Evolutionary conservation across 2,113 vertebrate species (phyloP), one percentile per base, ranked within the genome.

Genomic region (Callopanchax toddi): DNA sequence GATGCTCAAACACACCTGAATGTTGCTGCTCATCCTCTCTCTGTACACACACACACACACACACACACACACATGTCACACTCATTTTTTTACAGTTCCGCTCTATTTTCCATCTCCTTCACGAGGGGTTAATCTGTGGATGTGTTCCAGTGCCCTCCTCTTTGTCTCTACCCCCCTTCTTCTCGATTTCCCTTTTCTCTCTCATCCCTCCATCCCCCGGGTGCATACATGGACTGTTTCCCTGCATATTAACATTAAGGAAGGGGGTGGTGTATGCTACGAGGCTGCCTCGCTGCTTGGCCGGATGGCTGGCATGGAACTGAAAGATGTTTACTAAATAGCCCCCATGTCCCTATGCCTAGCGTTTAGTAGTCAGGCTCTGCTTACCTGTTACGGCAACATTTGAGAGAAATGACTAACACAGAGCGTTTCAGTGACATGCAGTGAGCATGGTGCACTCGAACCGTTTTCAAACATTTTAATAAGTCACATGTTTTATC

Each of bases 81-180:
- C 36, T 52, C 70, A 68, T 49, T 49, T 67, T 60, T 69, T 56
- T 70, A 82, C 82, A 79, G 83, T 87, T 87, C 76, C 67, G 79
- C 86, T 89, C 87, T 83, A 87, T 86, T 91, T 89, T 89, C 83
- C 78, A 67, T 85, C 78, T 85, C 84, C 78, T 85, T 79, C 75
- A 54, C 75, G 82, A 89, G 86, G 36, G 87, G 85, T 89, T 91
- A 89, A 89, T 89, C 84, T 87, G 84, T 87, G 84, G 79, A 89
- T 82, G 75, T 83, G 84, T 87, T 86, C 84, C 85, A 86, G 75
- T 85, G 77, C 82, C 85, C 86, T 83, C 76, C 68, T 83, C 78
- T 74, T 63, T 58, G 23, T 67, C 65, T 60, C 48, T 20, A 21
- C 13, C n/a, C 45, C 36, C 43, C 36, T n/a, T 21, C 25, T 51